Base-by-base conservation (phyloP, 1,140 invertebrate genomes). In the Schlechtendalia chinensis region DNA sequence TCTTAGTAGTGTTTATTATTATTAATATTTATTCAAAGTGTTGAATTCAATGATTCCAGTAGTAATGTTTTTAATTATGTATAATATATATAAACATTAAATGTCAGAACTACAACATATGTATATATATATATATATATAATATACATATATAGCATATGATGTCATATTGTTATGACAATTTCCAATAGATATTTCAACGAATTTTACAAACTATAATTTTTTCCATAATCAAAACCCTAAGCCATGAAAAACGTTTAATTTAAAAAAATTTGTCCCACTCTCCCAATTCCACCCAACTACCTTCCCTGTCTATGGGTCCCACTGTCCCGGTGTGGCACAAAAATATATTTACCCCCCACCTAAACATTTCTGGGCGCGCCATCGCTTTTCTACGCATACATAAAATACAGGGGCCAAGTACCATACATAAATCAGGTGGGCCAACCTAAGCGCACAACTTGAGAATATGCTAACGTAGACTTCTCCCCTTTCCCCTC, bases 351-450 rank as follows among this genome's bases (percentile, higher is more conserved):
- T 79, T 79, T 16, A 63, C 39, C 75, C 72, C 75, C 75, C 75
- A 79, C 75, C 75, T 63, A 79, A 63, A 58, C 29, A 63, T 45
- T 79, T 79, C 75, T 79, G 75, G 75, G 75, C 75, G 75, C 75
- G 75, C 75, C 75, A 79, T 79, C 58, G 75, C 75, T 79, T 79
- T 79, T 79, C 75, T 79, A 79, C 58, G 75, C 75, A 79, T 79
- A 79, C 75, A 79, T 79, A 79, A 79, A 79, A 79, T 79, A 79
- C 75, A 79, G 54, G 56, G 39, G 75, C 75, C 75, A 79, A 79
- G 75, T 59, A 79, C 75, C 75, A 79, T 79, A 79, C 58, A 79
- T 79, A 61, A 79, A 63, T 61, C 75, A 79, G 75, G 54, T 61
- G 61, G 75, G 75, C 75, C 75, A 79, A 79, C 75, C 75, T 63